Base-by-base conservation (phyloP, 2,888 invertebrate genomes). In the Tetranychus piercei region DNA sequence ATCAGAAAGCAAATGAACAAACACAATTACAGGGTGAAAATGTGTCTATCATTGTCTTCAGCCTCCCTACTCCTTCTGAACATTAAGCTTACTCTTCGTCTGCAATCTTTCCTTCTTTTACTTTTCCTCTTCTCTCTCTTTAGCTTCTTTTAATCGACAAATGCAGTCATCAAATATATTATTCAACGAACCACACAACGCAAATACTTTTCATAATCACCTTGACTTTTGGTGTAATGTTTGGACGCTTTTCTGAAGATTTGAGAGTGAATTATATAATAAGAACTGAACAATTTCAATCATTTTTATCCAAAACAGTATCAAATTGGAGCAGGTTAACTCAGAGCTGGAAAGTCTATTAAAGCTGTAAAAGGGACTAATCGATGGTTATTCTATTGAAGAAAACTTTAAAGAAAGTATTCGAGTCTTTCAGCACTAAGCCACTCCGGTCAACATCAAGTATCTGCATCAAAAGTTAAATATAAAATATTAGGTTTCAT, bases 381-480 rank as follows among this genome's bases (percentile, higher is more conserved):
- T 69, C 34, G 69, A 69, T 69, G 69, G 69, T 20, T 23, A 69
- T 22, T 69, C 11, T 20, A 69, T 69, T 8, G 69, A 22, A 20
- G 69, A 69, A 69, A 69, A 11, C 23, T 69, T 69, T 69, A 11
- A 11, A 6, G 69, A 69, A 11, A n/a, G 11, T 34, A 11, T 69
- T 18, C 11, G 20, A 23, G 69, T 20, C 11, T 69, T 11, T 20
- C 22, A 20, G 22, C 69, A 69, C 22, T 69, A 66, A 20, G 34
- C 5, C 34, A 3, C 34, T 34, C 34, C 5, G 34, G 3, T 34
- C 34, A 34, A 3, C 9, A 15, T 55, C 55, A 7, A 15, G 9
- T 1, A 15, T 55, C 15, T 15, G 15, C 2, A 3, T 15, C 55
- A 55, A 15, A 1, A 15, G 55, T 55, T 69, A 11, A 5, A 23